A percentile compares a stretch with the other conserved stretches of the same genome.
Evolutionary conservation across 2,797 vertebrate genomes (phyloP).

Genomic region (Echiichthys vipera): DNA sequence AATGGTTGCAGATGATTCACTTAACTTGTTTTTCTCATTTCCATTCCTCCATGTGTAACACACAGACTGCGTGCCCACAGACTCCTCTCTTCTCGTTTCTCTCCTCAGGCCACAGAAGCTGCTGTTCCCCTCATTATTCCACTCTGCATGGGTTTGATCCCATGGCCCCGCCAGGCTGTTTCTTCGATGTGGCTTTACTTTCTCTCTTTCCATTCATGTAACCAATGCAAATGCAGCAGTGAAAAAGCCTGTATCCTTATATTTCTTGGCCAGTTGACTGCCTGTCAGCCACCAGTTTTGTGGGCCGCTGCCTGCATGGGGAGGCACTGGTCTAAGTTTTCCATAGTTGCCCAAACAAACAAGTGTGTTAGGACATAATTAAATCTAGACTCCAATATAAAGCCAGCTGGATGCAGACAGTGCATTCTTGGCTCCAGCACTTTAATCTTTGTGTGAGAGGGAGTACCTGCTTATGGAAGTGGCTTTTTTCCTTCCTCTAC

Average conservation of each 20-base stretch:
- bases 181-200: constrained; percentile 33
- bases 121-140: constrained; percentile 48
- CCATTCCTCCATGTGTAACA: constrained; percentile 3
- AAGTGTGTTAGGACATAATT: constrained; percentile 35
- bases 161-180: constrained; percentile 45
- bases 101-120: constrained; percentile 62
- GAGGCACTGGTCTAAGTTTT: constrained; percentile 19
- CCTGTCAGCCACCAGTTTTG: not conserved
- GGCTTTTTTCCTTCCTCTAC: constrained; percentile 66
- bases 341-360: constrained; percentile 27
- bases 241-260: constrained; percentile 10
- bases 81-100: constrained; percentile 25
- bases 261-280: constrained; percentile 39
- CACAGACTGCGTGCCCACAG: not conserved
- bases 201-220: constrained; percentile 24
- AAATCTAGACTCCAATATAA: constrained; percentile 42
- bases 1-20: not conserved
- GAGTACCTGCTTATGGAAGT: constrained; percentile 78
- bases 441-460: constrained; percentile 82
- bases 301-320: constrained; percentile 11
- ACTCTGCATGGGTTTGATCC: constrained; percentile 48
- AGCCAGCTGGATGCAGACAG: constrained; percentile 63
- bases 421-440: constrained; percentile 76
- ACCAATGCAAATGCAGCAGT: constrained; percentile 23
- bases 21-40: not conserved